These are phyloP conservation scores for Dendroctonus ponderosae DNA, from an alignment of 1,140 invertebrate species.

Conservation along the genomic window DNA sequence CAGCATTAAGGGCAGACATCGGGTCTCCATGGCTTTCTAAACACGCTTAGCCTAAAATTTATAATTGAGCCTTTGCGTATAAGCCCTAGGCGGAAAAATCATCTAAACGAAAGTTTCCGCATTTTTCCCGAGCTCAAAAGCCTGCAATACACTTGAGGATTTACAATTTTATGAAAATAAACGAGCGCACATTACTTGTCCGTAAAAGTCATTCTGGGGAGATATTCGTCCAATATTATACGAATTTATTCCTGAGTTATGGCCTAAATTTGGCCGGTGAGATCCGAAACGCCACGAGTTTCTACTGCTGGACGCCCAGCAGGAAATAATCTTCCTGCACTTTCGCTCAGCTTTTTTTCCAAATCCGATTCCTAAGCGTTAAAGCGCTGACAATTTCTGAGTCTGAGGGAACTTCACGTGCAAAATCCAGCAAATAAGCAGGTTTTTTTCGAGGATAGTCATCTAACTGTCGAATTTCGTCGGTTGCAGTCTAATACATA, in stretches of 20 bases:
- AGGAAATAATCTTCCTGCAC: too few relatives aligned
- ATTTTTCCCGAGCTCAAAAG: conserved; percentile 3
- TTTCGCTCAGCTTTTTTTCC: not conserved
- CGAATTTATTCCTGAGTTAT: conserved; percentile 36
- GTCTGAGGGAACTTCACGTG: too few relatives aligned
- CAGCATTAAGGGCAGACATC: too few relatives aligned
- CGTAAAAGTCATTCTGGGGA: conserved; percentile 33
- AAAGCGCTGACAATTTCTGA: too few relatives aligned
- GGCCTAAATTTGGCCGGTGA: conserved; percentile 33
- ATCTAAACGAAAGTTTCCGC: too few relatives aligned
- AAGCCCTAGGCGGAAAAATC: too few relatives aligned
- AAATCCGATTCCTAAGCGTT: not conserved
- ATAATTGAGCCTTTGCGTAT: too few relatives aligned
- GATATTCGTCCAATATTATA: conserved; percentile 34
- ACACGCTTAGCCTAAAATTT: too few relatives aligned
- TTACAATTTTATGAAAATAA: conserved; percentile 36
- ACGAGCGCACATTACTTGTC: conserved; percentile 31
- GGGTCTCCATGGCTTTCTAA: too few relatives aligned
- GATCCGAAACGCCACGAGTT: conserved; percentile 11
- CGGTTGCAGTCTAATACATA: conserved; percentile 31
- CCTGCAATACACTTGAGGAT: conserved; percentile 26
- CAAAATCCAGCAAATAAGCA: not conserved
- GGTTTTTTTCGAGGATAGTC: not conserved
- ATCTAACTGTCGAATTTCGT: not conserved
- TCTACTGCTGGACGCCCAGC: not conserved